Evolutionary conservation across 2,113 vertebrate genomes (phyloP).

Genomic region (Albula glossodonta): DNA sequence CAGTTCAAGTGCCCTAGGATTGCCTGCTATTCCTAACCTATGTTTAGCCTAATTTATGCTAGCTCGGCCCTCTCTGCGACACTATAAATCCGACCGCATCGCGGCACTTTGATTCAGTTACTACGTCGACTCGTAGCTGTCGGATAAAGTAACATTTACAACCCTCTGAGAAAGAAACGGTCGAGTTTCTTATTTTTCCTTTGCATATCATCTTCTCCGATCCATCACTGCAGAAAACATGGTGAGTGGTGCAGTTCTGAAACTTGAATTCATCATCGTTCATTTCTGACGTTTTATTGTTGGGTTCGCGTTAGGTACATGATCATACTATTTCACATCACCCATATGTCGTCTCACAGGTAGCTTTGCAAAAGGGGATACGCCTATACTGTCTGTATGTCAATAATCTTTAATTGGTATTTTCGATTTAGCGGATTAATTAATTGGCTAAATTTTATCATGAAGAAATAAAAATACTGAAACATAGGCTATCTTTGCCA

Average conservation of each 20-base stretch:
- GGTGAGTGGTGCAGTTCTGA: constrained; percentile 55
- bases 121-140: constrained; percentile 57
- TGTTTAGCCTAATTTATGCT: constrained; percentile 24
- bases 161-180: not conserved
- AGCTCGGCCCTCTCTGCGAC: constrained; percentile 28
- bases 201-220: constrained; percentile 36
- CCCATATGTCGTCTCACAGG: not conserved
- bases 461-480: too few relatives aligned
- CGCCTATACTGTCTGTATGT: not conserved
- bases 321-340: too few relatives aligned
- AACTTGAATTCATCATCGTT: not conserved
- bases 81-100: constrained; percentile 38
- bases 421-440: too few relatives aligned
- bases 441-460: too few relatives aligned
- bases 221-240: constrained; percentile 52
- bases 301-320: too few relatives aligned
- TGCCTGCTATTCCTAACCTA: not conserved
- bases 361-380: not conserved
- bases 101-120: constrained; percentile 35
- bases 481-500: not conserved
- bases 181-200: constrained; percentile 27
- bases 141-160: constrained; percentile 47
- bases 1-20: not conserved
- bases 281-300: not conserved
- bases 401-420: too few relatives aligned